These are phyloP conservation scores for Caiman crocodilus DNA, from an alignment of 2,797 vertebrate genomes.

Conservation along the genomic window DNA sequence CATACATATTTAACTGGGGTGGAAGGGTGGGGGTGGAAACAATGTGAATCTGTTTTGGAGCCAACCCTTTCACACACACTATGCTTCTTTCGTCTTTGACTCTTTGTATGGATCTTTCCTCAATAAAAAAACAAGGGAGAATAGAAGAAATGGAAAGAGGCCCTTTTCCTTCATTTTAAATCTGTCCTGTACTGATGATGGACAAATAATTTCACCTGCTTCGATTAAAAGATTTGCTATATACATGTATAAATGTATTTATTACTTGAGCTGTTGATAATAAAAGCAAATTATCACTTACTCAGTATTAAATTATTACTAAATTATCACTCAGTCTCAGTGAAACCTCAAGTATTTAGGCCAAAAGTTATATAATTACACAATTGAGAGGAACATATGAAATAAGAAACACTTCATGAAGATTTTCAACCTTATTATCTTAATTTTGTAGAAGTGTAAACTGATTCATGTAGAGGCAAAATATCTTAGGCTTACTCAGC, in stretches of 20 bases:
- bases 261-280: slow-evolving; percentile 4
- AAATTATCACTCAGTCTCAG: too few relatives aligned
- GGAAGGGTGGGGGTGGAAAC: too few relatives aligned
- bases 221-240: neutral
- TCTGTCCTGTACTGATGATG: neutral
- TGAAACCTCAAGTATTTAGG: neutral
- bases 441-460: neutral
- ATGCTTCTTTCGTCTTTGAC: slow-evolving; percentile 9
- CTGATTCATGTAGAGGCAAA: neutral
- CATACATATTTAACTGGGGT: neutral
- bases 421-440: neutral
- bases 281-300: neutral
- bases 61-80: neutral
- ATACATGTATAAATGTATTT: neutral
- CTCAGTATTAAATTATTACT: neutral
- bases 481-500: neutral
- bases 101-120: slow-evolving; percentile 38
- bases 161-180: neutral
- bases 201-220: neutral
- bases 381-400: neutral
- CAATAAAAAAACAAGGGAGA: neutral
- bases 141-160: slow-evolving; percentile 1
- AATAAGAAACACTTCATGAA: neutral
- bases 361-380: neutral
- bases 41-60: too few relatives aligned